These are phyloP conservation scores for Oreochromis aureus DNA, from an alignment of 2,113 vertebrate genomes.

Conservation along the genomic window DNA sequence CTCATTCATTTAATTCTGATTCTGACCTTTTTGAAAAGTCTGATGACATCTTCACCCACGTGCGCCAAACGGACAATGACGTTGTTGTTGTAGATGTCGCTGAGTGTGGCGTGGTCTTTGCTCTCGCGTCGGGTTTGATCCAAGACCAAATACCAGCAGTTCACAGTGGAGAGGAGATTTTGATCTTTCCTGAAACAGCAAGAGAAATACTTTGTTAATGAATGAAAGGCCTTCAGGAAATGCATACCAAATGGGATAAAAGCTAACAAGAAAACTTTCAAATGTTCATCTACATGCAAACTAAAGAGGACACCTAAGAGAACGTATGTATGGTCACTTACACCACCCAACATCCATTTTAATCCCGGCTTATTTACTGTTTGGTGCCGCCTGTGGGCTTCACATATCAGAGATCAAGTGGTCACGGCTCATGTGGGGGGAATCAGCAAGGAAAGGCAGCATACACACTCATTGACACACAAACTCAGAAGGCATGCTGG, in stretches of 20 bases:
- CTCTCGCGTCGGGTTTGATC: slow-evolving; percentile 95
- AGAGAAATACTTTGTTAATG: background rate
- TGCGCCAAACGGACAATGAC: slow-evolving; percentile 94
- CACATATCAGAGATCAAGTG: background rate
- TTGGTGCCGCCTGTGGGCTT: background rate
- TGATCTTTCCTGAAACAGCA: slow-evolving; percentile 86
- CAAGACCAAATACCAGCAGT: slow-evolving; percentile 97
- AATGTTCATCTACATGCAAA: background rate
- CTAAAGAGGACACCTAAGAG: background rate
- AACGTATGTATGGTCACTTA: background rate
- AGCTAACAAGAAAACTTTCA: background rate
- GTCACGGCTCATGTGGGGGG: slow-evolving; percentile 4
- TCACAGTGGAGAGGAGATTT: slow-evolving; percentile 92
- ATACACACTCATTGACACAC: background rate
- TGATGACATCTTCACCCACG: slow-evolving; percentile 96
- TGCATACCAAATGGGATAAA: background rate
- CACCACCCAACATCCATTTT: background rate
- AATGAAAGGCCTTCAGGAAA: background rate
- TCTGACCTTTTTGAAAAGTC: slow-evolving; percentile 98
- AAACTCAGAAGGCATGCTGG: background rate
- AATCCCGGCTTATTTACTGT: background rate
- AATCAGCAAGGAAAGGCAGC: background rate
- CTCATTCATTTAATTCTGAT: slow-evolving; percentile 15
- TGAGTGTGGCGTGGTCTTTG: slow-evolving; percentile 93
- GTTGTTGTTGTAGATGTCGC: slow-evolving; percentile 98